Conservation (phyloP, 2,888 invertebrate species). For the Drosophila gaucha region DNA sequence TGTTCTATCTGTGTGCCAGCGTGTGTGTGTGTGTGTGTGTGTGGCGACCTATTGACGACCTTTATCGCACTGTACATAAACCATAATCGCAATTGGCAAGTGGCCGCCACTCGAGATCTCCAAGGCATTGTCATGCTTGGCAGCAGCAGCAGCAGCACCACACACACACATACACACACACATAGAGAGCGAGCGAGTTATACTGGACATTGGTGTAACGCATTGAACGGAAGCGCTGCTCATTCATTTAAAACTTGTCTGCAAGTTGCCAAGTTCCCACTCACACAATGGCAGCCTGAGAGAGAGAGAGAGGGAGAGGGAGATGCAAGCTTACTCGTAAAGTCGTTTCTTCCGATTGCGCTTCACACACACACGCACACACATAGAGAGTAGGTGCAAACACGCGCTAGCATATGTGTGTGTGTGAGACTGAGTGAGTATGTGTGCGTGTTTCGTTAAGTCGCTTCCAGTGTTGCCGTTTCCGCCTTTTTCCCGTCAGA, state of each 20-base stretch:
- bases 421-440: not conserved
- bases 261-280: slow-evolving; percentile 79
- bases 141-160: slow-evolving; percentile 35
- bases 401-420: too few relatives aligned
- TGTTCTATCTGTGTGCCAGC: not conserved
- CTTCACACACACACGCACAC: not conserved
- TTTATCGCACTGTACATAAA: slow-evolving; percentile 82
- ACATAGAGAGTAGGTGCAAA: not conserved
- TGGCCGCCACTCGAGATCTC: slow-evolving; percentile 70
- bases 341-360: slow-evolving; percentile 67
- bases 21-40: slow-evolving; percentile 12
- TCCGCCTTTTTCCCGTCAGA: too few relatives aligned
- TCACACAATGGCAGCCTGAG: not conserved
- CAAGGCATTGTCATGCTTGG: slow-evolving; percentile 71
- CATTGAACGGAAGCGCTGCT: slow-evolving; percentile 81
- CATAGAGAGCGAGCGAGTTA: slow-evolving; percentile 6
- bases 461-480: slow-evolving; percentile 18
- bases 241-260: slow-evolving; percentile 84
- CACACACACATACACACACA: slow-evolving; percentile 12
- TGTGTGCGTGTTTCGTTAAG: slow-evolving; percentile 42
- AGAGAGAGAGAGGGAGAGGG: not conserved
- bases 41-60: slow-evolving; percentile 83
- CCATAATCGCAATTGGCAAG: slow-evolving; percentile 83
- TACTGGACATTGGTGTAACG: slow-evolving; percentile 56
- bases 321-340: slow-evolving; percentile 57